Evolutionary conservation across 2,797 vertebrate species (phyloP).

Genomic region (Fringilla coelebs): DNA sequence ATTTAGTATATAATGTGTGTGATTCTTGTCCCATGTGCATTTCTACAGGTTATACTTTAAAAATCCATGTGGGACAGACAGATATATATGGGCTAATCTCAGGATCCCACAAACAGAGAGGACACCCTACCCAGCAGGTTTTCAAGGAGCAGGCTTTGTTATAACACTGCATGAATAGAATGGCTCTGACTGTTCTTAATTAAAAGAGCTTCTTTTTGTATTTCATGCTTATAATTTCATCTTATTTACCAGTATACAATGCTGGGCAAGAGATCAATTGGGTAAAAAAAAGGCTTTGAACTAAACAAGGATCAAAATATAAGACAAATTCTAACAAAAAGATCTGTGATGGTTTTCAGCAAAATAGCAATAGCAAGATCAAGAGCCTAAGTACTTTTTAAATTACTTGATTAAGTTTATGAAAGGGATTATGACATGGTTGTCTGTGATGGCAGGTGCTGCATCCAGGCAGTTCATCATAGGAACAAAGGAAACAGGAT

Average conservation of each 20-base stretch:
- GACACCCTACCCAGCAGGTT: not conserved
- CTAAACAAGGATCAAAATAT: not conserved
- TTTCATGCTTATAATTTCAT: not conserved
- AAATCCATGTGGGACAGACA: not conserved
- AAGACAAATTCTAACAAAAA: not conserved
- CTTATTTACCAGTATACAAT: not conserved
- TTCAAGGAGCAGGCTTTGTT: not conserved
- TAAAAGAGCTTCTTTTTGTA: not conserved
- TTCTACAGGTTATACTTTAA: not conserved
- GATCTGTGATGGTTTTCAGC: not conserved
- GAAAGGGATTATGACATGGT: slow-evolving; percentile 24
- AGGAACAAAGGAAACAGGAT: slow-evolving; percentile 38
- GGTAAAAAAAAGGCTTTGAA: not conserved
- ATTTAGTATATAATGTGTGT: rapidly evolving
- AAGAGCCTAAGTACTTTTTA: not conserved
- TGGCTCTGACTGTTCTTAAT: not conserved
- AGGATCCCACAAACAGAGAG: not conserved
- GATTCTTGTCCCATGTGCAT: not conserved
- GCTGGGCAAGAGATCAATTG: not conserved
- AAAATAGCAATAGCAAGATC: not conserved
- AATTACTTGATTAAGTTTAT: not conserved
- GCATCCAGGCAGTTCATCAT: not conserved
- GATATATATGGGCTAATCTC: not conserved
- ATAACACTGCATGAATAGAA: not conserved
- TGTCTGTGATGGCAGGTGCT: slow-evolving; percentile 17